Base-by-base conservation (phyloP, 2,797 vertebrate species). In the Gymnothorax reevesii region DNA sequence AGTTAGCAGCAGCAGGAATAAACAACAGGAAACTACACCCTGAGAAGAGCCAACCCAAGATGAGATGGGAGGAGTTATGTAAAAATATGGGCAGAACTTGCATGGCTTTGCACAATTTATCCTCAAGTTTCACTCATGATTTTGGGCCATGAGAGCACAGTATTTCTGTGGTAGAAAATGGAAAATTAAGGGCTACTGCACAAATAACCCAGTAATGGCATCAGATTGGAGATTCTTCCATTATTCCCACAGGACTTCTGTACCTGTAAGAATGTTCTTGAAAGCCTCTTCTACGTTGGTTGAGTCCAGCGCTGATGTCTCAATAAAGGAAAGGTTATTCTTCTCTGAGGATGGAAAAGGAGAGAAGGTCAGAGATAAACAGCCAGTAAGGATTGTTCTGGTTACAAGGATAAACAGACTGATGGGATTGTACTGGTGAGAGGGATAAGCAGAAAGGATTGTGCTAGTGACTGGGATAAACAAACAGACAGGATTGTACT, bases 281-380 rank as follows among this genome's bases (percentile, higher is more conserved):
- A 99, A 99, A 0, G 98, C 98, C 91, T 99, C 98, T 92, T 99
- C 98, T 89, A 99, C 98, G 77, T 99, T 99, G 89, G 98, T 99
- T 82, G 98, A 99, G 92, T 99, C 98, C 95, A 99, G 89, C 75
- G 98, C 98, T 7, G 98, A 99, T 0, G 98, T 99, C 94, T 99
- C 98, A 90, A 99, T 99, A 90, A 99, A 99, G n/a, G 98, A 99
- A 84, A 99, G 92, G 17, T 95, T 98, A 95, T 99, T 99, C 93
- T 99, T 99, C 94, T 99, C 98, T 99, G 91, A 57, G 91, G 91
- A 7, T 90, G 71, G 92, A 83, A 88, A 57, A 87, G 10, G 85
- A 82, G 25, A 15, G 60, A 64, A 7, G 83, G 0, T 22, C 1
- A 55, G 42, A 57, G 57, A 10, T 52, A 66, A 59, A 52, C 22